Conservation (phyloP, 2,113 vertebrate species). For the Choloepus hoffmanni region DNA sequence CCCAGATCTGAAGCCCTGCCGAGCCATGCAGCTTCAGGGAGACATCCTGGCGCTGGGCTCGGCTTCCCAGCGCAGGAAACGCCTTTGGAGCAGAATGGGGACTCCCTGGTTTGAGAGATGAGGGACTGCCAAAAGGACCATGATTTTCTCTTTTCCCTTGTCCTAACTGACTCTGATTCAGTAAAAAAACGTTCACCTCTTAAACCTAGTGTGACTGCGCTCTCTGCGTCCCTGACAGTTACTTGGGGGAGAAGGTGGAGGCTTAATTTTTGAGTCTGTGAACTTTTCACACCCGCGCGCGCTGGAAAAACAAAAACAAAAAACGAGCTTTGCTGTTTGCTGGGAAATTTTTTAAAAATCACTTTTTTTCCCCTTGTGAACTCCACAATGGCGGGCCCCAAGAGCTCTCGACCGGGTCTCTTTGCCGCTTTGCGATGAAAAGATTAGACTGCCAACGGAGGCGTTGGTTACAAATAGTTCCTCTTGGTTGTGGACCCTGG, state of each 20-base stretch:
- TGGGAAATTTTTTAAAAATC: not conserved
- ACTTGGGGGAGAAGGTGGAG: not conserved
- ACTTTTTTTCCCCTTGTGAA: not conserved
- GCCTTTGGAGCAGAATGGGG: not conserved
- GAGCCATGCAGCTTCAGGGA: rapidly evolving
- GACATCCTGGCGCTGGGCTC: not conserved
- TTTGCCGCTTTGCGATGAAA: not conserved
- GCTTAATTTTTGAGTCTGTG: slow-evolving; percentile 53
- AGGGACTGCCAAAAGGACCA: not conserved
- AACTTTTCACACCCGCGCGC: slow-evolving; percentile 6
- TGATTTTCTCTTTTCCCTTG: not conserved
- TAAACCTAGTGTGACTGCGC: not conserved
- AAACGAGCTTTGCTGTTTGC: not conserved
- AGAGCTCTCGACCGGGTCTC: not conserved
- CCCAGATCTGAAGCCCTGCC: not conserved
- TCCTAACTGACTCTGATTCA: not conserved
- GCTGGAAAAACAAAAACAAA: not conserved
- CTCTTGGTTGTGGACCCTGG: not conserved
- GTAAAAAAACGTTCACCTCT: slow-evolving; percentile 43
- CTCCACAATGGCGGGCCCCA: not conserved
- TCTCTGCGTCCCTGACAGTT: not conserved
- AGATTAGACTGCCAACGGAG: not conserved
- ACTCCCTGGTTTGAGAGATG: not conserved
- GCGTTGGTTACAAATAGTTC: not conserved
- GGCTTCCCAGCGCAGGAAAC: not conserved